Conservation (phyloP, 2,888 invertebrate species). For the Andrena dorsata region DNA sequence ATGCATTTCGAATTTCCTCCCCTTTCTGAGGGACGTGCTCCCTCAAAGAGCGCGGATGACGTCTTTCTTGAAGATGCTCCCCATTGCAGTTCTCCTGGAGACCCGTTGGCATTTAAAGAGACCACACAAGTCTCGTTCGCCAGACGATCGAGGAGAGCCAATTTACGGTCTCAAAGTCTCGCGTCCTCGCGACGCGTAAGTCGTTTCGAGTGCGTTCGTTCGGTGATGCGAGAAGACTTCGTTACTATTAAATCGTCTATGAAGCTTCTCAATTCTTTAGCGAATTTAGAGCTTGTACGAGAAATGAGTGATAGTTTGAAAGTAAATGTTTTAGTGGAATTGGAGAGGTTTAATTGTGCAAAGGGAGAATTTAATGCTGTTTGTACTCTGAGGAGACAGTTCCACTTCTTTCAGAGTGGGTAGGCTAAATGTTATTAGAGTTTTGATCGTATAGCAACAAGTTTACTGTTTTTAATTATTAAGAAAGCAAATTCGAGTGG, state of each 20-base stretch:
- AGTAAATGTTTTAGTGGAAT: too few species aligned
- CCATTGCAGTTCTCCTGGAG: neutral
- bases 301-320: neutral
- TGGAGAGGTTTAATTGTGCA: too few species aligned
- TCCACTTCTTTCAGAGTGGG: too few species aligned
- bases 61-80: constrained; percentile 19
- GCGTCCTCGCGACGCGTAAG: neutral
- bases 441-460: too few species aligned
- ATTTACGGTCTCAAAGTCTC: constrained; percentile 15
- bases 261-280: neutral
- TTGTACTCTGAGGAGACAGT: too few species aligned
- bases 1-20: constrained; percentile 62
- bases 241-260: neutral
- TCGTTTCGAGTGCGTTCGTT: constrained; percentile 1
- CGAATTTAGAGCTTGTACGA: neutral
- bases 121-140: neutral
- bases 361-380: too few species aligned
- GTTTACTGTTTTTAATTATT: too few species aligned
- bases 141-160: constrained; percentile 17
- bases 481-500: too few species aligned
- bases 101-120: neutral
- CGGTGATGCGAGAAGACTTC: neutral
- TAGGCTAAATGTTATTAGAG: too few species aligned
- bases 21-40: neutral
- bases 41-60: constrained; percentile 22